phyloP scores from a whole-genome alignment of 2,797 vertebrate species.

The Anniella stebbinsi region DNA sequence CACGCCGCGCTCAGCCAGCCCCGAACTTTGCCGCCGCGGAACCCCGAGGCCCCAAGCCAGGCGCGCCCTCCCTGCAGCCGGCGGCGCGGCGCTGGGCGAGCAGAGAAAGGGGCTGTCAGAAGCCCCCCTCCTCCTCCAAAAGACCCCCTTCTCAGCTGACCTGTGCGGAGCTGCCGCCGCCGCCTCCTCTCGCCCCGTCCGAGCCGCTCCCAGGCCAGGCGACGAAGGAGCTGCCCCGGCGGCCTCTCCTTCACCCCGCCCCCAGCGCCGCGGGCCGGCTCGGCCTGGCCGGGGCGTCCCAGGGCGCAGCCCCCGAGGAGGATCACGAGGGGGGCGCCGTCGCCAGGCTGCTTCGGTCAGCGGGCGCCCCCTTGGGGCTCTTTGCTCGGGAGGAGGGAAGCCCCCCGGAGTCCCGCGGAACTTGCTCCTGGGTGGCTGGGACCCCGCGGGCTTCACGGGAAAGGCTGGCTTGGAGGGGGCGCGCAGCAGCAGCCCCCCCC shows the following conservation, averaged over 20 bases:
- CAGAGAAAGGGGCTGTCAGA: not conserved
- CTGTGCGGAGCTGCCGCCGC: not conserved
- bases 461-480: no score
- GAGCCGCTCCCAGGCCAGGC: not conserved
- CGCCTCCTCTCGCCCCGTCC: not conserved
- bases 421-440: no score
- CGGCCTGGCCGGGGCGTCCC: not conserved
- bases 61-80: not conserved
- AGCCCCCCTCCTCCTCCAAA: not conserved
- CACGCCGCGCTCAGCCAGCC: not conserved
- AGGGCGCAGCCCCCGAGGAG: not conserved
- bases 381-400: no score
- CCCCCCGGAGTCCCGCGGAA: no score
- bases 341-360: no score
- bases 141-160: not conserved
- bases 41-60: not conserved
- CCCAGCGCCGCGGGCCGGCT: not conserved
- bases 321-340: no score
- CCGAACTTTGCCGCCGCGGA: not conserved
- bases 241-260: constrained; percentile 17
- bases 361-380: no score
- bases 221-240: not conserved
- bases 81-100: not conserved
- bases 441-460: no score
- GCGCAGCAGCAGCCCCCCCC: no score